Evolutionary conservation across 1,140 invertebrate genomes (phyloP), one percentile per base, ranked within the genome.

Genomic region (Octopus sinensis): DNA sequence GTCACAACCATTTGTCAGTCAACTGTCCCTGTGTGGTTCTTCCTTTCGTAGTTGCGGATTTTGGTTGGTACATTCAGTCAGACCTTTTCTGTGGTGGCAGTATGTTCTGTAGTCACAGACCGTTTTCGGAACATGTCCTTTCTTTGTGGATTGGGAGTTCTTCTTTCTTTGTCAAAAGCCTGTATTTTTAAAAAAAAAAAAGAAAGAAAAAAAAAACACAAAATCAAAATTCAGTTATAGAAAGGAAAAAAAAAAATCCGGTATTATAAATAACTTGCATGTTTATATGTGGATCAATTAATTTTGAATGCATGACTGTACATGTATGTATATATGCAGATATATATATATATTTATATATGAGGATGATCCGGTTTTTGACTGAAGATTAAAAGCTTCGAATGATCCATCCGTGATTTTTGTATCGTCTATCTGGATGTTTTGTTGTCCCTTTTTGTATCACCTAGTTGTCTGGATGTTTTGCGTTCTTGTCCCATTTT

Each of bases 161-260:
- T 71, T 71, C 68, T 5, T 71, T 71, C 68, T 23, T 71, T 84
- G 13, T 53, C 77, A 83, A n/a, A 86, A 56, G 68, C 83, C 85
- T 9, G 51, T 54, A 54, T 17, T 71, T 78, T 56, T 76, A 71
- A 71, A 71, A 71, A 71, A 71, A 6, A 5, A 71, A 71, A 71
- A 13, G 68, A 71, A 71, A 12, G 30, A 17, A 62, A 62, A 62
- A 62, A 62, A n/a, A n/a, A n/a, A n/a, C n/a, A n/a, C n/a, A n/a
- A 62, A 80, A 54, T 7, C 12, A 80, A 81, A 53, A 71, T 23
- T 12, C 6, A 62, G 17, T 62, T 17, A 6, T 17, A 78, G 75
- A 77, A 10, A 82, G 30, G 23, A 77, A 53, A 76, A 81, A 76
- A 81, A 68, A 52, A 62, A 76, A 53, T 71, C 53, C 23, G 56